phyloP scores from a whole-genome alignment of 2,888 invertebrate species.

The Venusia cambrica region DNA sequence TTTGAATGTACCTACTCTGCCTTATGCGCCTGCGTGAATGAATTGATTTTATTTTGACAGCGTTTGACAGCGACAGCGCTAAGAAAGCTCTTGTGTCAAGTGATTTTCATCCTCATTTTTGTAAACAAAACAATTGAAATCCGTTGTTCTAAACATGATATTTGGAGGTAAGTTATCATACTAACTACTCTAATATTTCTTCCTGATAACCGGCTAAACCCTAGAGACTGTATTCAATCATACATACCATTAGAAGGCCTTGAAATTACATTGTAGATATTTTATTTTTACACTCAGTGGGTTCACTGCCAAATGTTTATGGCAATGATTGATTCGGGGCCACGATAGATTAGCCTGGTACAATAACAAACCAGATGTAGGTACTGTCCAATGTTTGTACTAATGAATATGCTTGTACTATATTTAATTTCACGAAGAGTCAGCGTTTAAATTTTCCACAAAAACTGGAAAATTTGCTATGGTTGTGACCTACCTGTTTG shows the following conservation, averaged over 20 bases:
- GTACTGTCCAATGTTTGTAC: too few species aligned
- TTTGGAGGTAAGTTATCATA: constrained; percentile 21
- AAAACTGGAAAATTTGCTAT: too few species aligned
- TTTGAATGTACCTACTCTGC: constrained; percentile 19
- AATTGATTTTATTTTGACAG: constrained; percentile 63
- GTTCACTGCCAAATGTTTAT: constrained; percentile 10
- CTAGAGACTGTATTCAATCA: too few species aligned
- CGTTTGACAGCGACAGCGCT: constrained; percentile 43
- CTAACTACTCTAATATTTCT: not conserved
- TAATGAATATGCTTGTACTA: too few species aligned
- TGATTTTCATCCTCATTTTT: constrained; percentile 31
- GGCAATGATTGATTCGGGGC: constrained; percentile 3
- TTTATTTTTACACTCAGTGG: constrained; percentile 10
- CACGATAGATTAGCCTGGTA: too few species aligned
- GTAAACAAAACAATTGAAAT: constrained; percentile 33
- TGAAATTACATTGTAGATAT: not conserved
- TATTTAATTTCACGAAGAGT: too few species aligned
- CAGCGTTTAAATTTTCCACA: too few species aligned
- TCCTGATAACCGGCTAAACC: too few species aligned
- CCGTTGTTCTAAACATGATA: constrained; percentile 12
- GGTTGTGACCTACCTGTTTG: too few species aligned
- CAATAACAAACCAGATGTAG: too few species aligned
- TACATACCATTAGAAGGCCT: not conserved
- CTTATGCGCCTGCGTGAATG: constrained; percentile 60
- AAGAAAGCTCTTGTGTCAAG: constrained; percentile 22